A percentile compares a stretch with the other conserved stretches of the same genome.
Conservation (phyloP, 2,888 invertebrate genomes). For the Molorchus minor region DNA sequence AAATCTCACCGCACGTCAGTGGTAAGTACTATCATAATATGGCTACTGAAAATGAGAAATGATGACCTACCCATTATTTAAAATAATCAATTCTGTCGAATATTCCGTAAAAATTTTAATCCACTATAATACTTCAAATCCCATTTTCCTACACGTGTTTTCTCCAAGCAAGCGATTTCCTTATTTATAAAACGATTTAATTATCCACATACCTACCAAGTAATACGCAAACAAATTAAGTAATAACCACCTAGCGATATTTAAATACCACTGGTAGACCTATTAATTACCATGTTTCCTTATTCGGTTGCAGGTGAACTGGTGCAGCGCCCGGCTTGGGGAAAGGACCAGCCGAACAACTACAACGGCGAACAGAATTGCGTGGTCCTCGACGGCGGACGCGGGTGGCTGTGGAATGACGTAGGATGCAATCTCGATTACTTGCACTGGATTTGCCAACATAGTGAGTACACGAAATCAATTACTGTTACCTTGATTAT, state of each 20-base stretch:
- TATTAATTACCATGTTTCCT: constrained; percentile 6
- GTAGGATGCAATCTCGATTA: constrained; percentile 94
- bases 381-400: constrained; percentile 90
- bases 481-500: background rate
- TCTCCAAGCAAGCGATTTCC: background rate
- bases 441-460: constrained; percentile 92
- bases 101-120: too few relatives aligned
- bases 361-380: constrained; percentile 96
- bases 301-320: constrained; percentile 71
- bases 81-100: too few relatives aligned
- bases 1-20: too few relatives aligned
- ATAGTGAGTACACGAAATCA: constrained; percentile 71
- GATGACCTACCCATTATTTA: too few relatives aligned
- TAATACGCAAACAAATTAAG: background rate
- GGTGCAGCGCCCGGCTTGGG: constrained; percentile 86
- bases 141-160: too few relatives aligned
- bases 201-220: too few relatives aligned
- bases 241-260: background rate
- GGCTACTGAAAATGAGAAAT: too few relatives aligned
- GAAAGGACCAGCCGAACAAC: constrained; percentile 93
- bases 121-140: too few relatives aligned
- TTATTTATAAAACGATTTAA: too few relatives aligned
- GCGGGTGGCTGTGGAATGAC: constrained; percentile 94
- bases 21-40: too few relatives aligned
- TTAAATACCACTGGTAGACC: too few relatives aligned